Evolutionary conservation across 2,888 invertebrate genomes (phyloP).

Genomic region (Machimus rusticus): DNA sequence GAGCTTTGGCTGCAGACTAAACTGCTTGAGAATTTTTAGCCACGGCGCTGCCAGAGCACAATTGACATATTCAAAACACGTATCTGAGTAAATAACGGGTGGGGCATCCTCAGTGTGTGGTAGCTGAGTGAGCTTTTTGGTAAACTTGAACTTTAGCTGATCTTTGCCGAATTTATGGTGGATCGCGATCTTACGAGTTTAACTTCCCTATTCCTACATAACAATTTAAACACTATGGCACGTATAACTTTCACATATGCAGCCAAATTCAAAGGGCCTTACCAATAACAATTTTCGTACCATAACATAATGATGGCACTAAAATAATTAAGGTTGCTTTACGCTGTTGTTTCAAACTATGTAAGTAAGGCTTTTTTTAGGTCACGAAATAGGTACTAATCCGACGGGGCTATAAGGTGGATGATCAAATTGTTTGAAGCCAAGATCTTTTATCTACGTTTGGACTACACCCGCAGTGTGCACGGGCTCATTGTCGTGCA

Average conservation of each 20-base stretch:
- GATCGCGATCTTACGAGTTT: not conserved
- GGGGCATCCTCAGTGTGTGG: not conserved
- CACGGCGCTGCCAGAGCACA: not conserved
- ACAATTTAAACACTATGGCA: not conserved
- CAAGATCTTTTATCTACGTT: too few relatives aligned
- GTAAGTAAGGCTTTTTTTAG: too few relatives aligned
- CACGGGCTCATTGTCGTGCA: too few relatives aligned
- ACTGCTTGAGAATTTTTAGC: not conserved
- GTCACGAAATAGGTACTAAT: too few relatives aligned
- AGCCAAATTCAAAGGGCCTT: not conserved
- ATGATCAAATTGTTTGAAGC: too few relatives aligned
- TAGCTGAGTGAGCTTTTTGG: not conserved
- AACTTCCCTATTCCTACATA: not conserved
- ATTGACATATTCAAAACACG: conserved; percentile 16
- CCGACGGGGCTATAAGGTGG: too few relatives aligned
- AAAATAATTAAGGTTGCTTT: too few relatives aligned
- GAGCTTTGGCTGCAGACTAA: conserved; percentile 4
- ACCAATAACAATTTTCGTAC: too few relatives aligned
- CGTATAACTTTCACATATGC: not conserved
- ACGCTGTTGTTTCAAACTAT: too few relatives aligned
- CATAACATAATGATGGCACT: too few relatives aligned
- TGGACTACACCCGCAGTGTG: too few relatives aligned
- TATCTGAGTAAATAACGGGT: not conserved
- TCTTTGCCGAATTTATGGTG: not conserved
- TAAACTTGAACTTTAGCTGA: not conserved